These are phyloP conservation scores for Geothlypis trichas DNA, from an alignment of 2,113 vertebrate species.

Conservation along the genomic window DNA sequence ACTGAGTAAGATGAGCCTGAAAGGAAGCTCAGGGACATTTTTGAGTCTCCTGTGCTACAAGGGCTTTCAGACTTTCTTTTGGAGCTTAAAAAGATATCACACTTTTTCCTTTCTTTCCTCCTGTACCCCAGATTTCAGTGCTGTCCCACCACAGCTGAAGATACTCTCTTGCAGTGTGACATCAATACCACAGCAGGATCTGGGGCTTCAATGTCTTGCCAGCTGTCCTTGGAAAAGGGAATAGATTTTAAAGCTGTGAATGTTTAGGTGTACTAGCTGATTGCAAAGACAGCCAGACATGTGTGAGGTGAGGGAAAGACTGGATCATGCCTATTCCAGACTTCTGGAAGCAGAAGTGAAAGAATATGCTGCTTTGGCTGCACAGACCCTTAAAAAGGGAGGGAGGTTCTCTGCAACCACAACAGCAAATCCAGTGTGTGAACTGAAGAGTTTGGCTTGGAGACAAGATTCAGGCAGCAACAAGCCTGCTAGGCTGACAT, in stretches of 20 bases:
- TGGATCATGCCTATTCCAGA: not conserved
- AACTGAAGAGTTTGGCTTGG: not conserved
- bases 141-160: not conserved
- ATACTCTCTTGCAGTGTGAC: not conserved
- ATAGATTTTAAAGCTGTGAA: slow-evolving; percentile 16
- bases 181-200: not conserved
- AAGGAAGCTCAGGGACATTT: not conserved
- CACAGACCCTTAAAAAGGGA: not conserved
- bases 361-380: slow-evolving; percentile 7
- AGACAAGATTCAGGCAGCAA: slow-evolving; percentile 27
- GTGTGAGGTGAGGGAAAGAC: slow-evolving; percentile 22
- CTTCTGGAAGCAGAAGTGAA: slow-evolving; percentile 12
- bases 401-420: slow-evolving; percentile 5
- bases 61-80: not conserved
- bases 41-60: not conserved
- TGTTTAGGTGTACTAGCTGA: not conserved
- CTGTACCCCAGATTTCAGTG: not conserved
- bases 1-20: not conserved
- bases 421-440: not conserved
- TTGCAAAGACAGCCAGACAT: not conserved
- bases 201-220: not conserved
- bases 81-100: not conserved
- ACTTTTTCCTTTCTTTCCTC: not conserved
- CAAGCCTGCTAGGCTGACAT: slow-evolving; percentile 41
- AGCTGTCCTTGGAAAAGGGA: slow-evolving; percentile 17